Percentiles rank a stretch among this genome's conserved stretches.
Conservation (phyloP, 2,888 invertebrate species). For the Eupithecia centaureata region DNA sequence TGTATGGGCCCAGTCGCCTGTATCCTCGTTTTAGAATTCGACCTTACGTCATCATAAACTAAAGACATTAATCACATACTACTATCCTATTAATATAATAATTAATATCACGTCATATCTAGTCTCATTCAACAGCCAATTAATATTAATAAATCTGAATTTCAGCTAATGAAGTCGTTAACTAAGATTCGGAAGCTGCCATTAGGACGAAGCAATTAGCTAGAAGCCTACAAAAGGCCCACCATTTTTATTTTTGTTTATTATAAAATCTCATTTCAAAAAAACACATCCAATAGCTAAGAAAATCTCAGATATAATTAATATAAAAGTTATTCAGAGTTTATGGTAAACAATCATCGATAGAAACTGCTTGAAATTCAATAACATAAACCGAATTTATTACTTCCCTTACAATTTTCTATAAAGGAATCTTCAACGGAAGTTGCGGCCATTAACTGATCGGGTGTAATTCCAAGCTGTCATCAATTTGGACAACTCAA, state of each 20-base stretch:
- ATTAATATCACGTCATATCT: constrained; percentile 2
- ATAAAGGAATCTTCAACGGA: neutral
- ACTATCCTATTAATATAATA: neutral
- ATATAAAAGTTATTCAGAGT: too few relatives aligned
- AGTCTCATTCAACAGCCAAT: constrained; percentile 6
- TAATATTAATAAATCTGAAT: constrained; percentile 6
- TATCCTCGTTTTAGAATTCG: neutral
- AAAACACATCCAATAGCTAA: too few relatives aligned
- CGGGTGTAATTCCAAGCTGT: neutral
- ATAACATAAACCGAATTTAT: neutral
- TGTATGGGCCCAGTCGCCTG: too few relatives aligned
- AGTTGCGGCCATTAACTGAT: neutral
- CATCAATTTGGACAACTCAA: neutral
- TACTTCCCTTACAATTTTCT: neutral
- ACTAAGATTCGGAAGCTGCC: constrained; percentile 7
- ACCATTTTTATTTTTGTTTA: too few relatives aligned
- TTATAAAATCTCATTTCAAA: neutral
- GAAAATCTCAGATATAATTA: too few relatives aligned
- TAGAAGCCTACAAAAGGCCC: neutral
- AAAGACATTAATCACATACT: neutral
- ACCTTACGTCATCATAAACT: neutral
- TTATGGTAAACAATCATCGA: neutral
- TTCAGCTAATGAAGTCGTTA: constrained; percentile 9
- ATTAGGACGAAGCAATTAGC: neutral
- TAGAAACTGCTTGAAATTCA: neutral